These are phyloP conservation scores for Opisthocomus hoazin DNA, from an alignment of 2,113 vertebrate species.

Conservation along the genomic window DNA sequence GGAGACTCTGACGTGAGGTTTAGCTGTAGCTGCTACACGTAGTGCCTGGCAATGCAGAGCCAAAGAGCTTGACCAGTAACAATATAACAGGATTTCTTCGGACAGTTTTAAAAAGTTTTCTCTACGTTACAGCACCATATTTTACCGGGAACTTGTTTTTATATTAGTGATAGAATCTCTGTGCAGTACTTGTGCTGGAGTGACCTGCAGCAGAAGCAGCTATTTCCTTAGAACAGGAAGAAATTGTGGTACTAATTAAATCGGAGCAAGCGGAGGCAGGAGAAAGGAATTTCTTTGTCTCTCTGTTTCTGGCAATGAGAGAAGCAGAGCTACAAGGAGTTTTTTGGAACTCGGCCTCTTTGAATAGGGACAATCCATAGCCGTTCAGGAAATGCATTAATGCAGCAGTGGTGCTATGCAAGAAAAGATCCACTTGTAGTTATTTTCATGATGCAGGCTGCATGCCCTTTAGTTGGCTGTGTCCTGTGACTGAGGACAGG, in stretches of 20 bases:
- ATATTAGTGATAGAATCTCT: background rate
- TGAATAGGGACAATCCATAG: background rate
- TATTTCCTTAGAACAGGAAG: background rate
- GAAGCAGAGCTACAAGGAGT: background rate
- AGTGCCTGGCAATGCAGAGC: fast-evolving
- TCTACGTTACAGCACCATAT: background rate
- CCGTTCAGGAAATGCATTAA: background rate
- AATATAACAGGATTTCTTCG: background rate
- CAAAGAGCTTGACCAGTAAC: background rate
- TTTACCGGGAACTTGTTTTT: background rate
- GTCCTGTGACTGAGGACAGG: background rate
- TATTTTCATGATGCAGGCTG: background rate
- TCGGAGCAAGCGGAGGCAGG: background rate
- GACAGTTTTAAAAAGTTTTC: background rate
- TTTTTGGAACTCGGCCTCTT: background rate
- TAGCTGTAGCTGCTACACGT: background rate
- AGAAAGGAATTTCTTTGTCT: conserved; percentile 7
- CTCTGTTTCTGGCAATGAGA: background rate
- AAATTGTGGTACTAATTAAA: background rate
- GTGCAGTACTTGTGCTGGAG: background rate
- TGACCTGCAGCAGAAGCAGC: background rate
- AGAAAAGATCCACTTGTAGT: background rate
- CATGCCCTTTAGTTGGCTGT: background rate
- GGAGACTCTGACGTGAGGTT: background rate
- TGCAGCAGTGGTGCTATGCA: fast-evolving